Evolutionary conservation across 35 echinoderm and acorn worm genomes (phyloP).

Genomic region (Ptychodera flava): DNA sequence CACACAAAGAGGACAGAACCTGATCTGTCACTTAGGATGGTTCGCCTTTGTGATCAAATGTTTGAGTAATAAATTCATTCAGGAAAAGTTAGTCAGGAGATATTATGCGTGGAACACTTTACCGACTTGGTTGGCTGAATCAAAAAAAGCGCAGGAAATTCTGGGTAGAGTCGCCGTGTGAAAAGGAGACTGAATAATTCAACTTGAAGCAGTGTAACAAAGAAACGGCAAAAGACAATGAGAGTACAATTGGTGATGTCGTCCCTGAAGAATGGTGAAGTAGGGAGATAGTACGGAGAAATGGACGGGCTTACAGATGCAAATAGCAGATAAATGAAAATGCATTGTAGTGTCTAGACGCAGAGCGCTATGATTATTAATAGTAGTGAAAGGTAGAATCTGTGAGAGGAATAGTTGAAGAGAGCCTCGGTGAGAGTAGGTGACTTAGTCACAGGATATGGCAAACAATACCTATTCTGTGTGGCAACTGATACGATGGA

Average conservation of each 20-base stretch:
- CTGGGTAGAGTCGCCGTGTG: not conserved
- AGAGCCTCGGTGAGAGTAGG: not conserved
- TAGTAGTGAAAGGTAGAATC: not conserved
- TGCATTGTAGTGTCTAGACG: not conserved
- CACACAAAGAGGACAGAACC: not conserved
- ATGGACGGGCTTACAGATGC: not conserved
- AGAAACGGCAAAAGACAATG: not conserved
- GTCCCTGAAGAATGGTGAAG: not conserved
- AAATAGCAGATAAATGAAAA: not conserved
- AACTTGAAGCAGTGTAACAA: not conserved
- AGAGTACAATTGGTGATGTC: not conserved
- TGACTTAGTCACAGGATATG: not conserved
- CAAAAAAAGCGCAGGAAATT: not conserved
- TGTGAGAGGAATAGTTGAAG: not conserved
- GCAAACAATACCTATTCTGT: not conserved
- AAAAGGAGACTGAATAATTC: not conserved
- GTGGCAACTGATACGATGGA: not conserved
- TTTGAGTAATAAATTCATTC: not conserved
- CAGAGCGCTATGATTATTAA: not conserved
- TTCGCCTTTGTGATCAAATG: not conserved
- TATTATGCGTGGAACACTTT: not conserved
- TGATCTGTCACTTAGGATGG: not conserved
- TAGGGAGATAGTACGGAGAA: not conserved
- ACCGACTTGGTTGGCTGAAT: not conserved
- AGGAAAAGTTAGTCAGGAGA: not conserved